Evolutionary conservation across 1,140 invertebrate genomes (phyloP).

Genomic region (Thalassaphorura encarpata): DNA sequence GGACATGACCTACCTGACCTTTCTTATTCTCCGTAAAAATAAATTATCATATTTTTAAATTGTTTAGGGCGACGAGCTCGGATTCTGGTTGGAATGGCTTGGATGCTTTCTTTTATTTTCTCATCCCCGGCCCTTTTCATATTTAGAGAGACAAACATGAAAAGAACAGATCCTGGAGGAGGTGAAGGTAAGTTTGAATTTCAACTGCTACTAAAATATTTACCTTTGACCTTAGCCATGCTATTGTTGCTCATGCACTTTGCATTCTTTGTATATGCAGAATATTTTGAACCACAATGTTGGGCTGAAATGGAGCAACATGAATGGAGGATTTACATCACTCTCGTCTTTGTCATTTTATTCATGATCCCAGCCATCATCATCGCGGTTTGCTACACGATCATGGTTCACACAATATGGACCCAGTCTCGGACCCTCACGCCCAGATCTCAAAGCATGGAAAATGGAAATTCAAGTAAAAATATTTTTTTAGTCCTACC

Average conservation of each 20-base stretch:
- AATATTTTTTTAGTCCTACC: too few species aligned
- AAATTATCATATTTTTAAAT: not conserved
- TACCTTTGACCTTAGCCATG: not conserved
- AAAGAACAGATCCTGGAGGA: slow-evolving; percentile 26
- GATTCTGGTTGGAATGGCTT: slow-evolving; percentile 64
- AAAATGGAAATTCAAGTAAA: not conserved
- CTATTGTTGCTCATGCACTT: not conserved
- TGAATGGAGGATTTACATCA: slow-evolving; percentile 59
- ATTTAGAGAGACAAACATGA: slow-evolving; percentile 64
- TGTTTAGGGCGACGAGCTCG: slow-evolving; percentile 67
- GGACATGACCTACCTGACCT: too few species aligned
- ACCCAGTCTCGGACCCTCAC: slow-evolving; percentile 48
- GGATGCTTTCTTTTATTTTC: slow-evolving; percentile 72
- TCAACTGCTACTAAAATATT: not conserved
- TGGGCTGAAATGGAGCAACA: slow-evolving; percentile 66
- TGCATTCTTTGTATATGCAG: not conserved
- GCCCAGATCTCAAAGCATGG: slow-evolving; percentile 9
- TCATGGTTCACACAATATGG: slow-evolving; percentile 90
- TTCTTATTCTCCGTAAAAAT: not conserved
- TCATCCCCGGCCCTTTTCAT: slow-evolving; percentile 71
- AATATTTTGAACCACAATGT: slow-evolving; percentile 56
- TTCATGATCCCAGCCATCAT: slow-evolving; percentile 82
- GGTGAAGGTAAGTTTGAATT: not conserved
- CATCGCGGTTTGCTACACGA: slow-evolving; percentile 78
- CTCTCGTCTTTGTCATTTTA: slow-evolving; percentile 64